Base-by-base conservation (phyloP, 2,797 vertebrate species). In the Helicolenus hilgendorfi region DNA sequence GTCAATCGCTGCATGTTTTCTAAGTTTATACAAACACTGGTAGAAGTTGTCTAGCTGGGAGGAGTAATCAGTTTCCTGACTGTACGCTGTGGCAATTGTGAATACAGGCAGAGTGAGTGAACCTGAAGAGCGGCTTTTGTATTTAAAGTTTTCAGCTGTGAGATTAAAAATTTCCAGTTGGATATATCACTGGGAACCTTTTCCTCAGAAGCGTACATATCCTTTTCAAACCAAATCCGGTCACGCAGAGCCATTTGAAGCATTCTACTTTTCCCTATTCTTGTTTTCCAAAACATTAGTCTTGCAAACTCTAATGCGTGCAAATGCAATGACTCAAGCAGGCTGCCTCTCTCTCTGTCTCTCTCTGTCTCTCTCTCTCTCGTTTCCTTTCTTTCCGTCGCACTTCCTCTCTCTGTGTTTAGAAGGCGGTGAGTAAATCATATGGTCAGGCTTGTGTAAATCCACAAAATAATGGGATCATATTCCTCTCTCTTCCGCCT, bases 381-480 rank as follows among this genome's bases (percentile, higher is more conserved):
- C 55, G 5, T 87, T 93, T 83, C 72, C 84, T 92, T 92, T 91
- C 84, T 91, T 84, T 88, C 72, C 73, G 88, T 90, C 79, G 38
- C 58, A 35, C 90, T 93, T 91, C 86, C 78, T 90, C 86, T 88
- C 83, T 81, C 79, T 86, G 94, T 94, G 89, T 95, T 96, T 94
- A 90, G 96, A 91, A 95, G 92, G 94, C 95, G 69, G 89, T 86
- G 91, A 89, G 95, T 94, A 96, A 97, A 97, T 97, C 95, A 95
- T 95, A 92, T 96, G 95, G 96, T 96, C 93, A 96, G 95, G 97
- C 95, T 97, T 95, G 94, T 92, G 95, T 83, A 82, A 92, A 94
- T 96, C 96, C 96, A 97, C 93, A 94, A 96, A 96, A 97, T 96
- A 97, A 97, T 97, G 95, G 96, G 96, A 97, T 97, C 95, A 95